phyloP scores from a whole-genome alignment of 2,113 vertebrate genomes.

The Strix uralensis region DNA sequence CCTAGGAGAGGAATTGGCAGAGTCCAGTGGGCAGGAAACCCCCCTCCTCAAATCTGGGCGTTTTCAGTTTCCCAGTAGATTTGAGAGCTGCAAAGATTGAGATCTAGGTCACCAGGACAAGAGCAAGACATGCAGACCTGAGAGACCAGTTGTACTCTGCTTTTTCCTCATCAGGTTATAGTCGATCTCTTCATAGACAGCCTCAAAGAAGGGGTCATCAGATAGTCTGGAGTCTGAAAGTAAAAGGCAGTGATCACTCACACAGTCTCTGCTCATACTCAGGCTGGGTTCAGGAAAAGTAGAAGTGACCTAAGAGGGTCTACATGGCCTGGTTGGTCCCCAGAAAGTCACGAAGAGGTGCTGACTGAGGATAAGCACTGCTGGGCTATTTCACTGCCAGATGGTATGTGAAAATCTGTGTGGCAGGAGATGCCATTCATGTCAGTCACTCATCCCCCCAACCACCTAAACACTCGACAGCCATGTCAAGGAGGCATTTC shows the following conservation, averaged over 20 bases:
- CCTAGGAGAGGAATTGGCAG: not conserved
- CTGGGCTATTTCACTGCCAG: not conserved
- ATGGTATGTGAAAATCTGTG: not conserved
- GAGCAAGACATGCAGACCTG: conserved; percentile 20
- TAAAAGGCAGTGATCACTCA: not conserved
- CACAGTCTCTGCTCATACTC: not conserved
- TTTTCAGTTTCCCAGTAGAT: not conserved
- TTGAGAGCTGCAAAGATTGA: not conserved
- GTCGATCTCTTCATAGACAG: conserved; percentile 52
- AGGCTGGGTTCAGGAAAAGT: not conserved
- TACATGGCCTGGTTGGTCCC: not conserved
- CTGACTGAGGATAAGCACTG: not conserved
- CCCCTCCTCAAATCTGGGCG: not conserved
- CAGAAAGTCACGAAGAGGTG: not conserved
- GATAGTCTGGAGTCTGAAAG: conserved; percentile 13
- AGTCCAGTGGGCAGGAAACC: not conserved
- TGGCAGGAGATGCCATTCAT: not conserved
- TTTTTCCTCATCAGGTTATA: not conserved
- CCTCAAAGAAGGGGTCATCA: conserved; percentile 12
- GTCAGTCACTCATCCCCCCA: not conserved
- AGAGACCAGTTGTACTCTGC: not conserved
- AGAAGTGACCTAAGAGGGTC: not conserved
- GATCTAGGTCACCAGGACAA: not conserved
- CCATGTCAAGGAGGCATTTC: not conserved
- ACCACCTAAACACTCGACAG: not conserved